Evolutionary conservation across 2,113 vertebrate genomes (phyloP).

Genomic region (Patagioenas fasciata): DNA sequence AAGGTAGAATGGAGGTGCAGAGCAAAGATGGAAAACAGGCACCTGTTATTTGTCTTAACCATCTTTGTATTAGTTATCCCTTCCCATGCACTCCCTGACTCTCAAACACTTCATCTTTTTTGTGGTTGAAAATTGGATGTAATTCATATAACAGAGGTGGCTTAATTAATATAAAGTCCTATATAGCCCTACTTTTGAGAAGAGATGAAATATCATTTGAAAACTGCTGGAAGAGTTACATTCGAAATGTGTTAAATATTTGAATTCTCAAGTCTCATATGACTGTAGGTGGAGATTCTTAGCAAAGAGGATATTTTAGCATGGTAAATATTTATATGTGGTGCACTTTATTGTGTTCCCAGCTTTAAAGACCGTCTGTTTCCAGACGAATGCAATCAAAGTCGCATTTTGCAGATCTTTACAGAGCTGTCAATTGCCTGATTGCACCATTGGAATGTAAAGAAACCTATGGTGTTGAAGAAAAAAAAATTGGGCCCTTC

Average conservation of each 20-base stretch:
- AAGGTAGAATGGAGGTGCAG: slow-evolving; percentile 77
- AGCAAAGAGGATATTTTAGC: not conserved
- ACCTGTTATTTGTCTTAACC: not conserved
- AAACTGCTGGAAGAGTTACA: not conserved
- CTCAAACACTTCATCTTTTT: not conserved
- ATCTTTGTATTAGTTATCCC: not conserved
- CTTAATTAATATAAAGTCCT: not conserved
- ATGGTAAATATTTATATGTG: not conserved
- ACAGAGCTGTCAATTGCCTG: not conserved
- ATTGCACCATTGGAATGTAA: not conserved
- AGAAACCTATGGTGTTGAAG: not conserved
- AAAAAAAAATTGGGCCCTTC: not conserved
- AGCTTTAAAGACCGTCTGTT: not conserved
- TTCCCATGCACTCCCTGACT: fast-evolving
- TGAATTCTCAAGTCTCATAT: not conserved
- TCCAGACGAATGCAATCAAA: not conserved
- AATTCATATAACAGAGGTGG: not conserved
- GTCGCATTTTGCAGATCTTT: not conserved
- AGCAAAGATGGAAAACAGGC: not conserved
- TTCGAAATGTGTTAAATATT: not conserved
- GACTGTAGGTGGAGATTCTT: not conserved
- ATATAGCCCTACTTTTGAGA: not conserved
- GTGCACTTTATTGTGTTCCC: not conserved
- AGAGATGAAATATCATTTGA: not conserved
- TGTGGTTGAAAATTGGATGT: not conserved